A percentile compares a stretch with the other conserved stretches of the same genome.
Conservation (phyloP, 2,888 invertebrate species). For the Drosophila pseudotalamancana region DNA sequence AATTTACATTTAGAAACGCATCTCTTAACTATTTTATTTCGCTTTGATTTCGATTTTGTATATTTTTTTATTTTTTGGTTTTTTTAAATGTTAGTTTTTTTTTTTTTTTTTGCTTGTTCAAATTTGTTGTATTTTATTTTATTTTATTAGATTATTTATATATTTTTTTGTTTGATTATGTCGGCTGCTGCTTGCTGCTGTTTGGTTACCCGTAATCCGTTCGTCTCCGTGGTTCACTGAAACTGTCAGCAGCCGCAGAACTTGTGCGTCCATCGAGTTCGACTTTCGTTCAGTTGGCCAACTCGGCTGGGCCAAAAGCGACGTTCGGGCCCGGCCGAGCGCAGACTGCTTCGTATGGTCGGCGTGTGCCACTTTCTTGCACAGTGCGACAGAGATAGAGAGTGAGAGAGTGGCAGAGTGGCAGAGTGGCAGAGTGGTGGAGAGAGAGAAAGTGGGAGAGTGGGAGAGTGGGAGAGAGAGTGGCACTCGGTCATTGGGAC, state of each 20-base stretch:
- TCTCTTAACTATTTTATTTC: background rate
- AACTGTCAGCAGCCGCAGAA: slow-evolving; percentile 83
- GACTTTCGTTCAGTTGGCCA: slow-evolving; percentile 80
- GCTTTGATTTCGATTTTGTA: background rate
- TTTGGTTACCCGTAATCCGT: slow-evolving; percentile 84
- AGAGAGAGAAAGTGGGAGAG: background rate
- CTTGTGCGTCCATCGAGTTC: slow-evolving; percentile 78
- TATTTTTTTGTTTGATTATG: slow-evolving; percentile 2
- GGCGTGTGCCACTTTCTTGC: slow-evolving; percentile 57
- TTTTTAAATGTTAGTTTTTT: background rate
- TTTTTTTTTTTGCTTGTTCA: background rate
- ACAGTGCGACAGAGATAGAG: background rate
- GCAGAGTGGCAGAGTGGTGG: background rate
- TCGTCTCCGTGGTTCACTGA: slow-evolving; percentile 85
- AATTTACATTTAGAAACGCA: too few relatives aligned
- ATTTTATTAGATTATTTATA: background rate
- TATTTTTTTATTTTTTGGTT: background rate
- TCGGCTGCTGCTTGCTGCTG: slow-evolving; percentile 52
- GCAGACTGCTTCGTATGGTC: slow-evolving; percentile 10
- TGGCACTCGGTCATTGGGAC: slow-evolving; percentile 80
- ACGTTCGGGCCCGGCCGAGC: background rate
- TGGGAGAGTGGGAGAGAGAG: background rate
- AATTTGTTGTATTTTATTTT: background rate
- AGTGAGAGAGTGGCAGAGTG: background rate
- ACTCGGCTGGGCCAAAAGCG: slow-evolving; percentile 22